These are phyloP conservation scores for Proisotoma minuta DNA, from an alignment of 2,888 invertebrate genomes.

Conservation along the genomic window DNA sequence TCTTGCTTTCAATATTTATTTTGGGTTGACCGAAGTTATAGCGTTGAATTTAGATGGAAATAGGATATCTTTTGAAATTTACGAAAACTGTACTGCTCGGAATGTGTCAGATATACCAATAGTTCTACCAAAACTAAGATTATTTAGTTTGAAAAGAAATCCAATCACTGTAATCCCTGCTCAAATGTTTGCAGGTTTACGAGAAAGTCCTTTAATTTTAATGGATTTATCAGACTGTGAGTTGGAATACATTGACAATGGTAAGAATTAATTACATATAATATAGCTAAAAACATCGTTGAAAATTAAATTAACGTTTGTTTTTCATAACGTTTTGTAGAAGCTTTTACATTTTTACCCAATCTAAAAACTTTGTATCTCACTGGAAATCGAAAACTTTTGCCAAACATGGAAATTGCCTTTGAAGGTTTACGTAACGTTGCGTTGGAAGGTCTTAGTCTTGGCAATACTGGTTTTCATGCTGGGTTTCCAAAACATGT, in stretches of 20 bases:
- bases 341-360: conserved; percentile 26
- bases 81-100: conserved; percentile 15
- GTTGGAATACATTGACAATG: conserved; percentile 29
- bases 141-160: conserved; percentile 30
- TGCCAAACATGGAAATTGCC: conserved; percentile 16
- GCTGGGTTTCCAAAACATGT: conserved; percentile 25
- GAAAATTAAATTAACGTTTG: not conserved
- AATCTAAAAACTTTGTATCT: conserved; percentile 26
- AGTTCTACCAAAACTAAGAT: conserved; percentile 27
- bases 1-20: conserved; percentile 26
- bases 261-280: conserved; percentile 17
- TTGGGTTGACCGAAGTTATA: conserved; percentile 12
- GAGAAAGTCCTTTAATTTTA: conserved; percentile 21
- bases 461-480: conserved; percentile 22
- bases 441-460: conserved; percentile 4
- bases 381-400: conserved; percentile 33
- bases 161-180: conserved; percentile 37
- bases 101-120: conserved; percentile 16
- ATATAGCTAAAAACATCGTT: not conserved
- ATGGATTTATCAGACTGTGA: conserved; percentile 26
- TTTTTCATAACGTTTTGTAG: conserved; percentile 21
- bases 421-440: conserved; percentile 17
- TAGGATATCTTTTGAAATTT: conserved; percentile 25
- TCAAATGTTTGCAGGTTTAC: conserved; percentile 38
- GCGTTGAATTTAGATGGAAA: conserved; percentile 21